Base-by-base conservation (phyloP, 2,888 invertebrate genomes). In the Drosophila peninsularis region DNA sequence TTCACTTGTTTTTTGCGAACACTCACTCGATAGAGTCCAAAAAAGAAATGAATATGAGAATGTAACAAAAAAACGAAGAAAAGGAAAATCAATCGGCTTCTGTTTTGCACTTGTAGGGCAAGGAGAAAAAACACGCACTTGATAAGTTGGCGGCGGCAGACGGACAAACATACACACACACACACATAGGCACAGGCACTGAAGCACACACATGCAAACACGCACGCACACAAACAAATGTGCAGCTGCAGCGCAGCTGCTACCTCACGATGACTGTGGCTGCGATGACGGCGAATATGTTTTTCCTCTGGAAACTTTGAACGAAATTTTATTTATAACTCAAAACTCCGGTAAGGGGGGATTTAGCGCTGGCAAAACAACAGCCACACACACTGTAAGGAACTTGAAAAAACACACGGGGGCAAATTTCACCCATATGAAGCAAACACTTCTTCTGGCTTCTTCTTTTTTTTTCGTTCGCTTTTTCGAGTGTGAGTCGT, bases 241-340 rank as follows among this genome's bases (percentile, higher is more conserved):
- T 80, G 73, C 78, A 68, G 72, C 77, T 75, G 74, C 74, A 85
- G 71, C 69, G 76, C 80, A 89, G 83, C 86, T 78, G 72, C 69
- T 83, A 73, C 62, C 57, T 71, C 66, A 75, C 89, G 88, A 80
- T 75, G 76, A 88, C 85, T 87, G 70, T 80, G 45, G 45, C 56
- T 11, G 45, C 45, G 77, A 9, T 55, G 37, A 62, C 68, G 61
- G 67, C 62, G 32, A 89, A 84, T 75, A 75, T 87, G 81, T 73
- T 75, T 47, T 82, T 64, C 74, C 80, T 82, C 90, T 84, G 81
- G 88, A 87, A 82, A 83, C 83, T 81, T 71, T 80, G 67, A 76
- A 82, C 77, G 58, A 63, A 82, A 83, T 47, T 83, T 90, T 91
- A 90, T 91, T 90, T 90, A 82, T 90, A 91, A 90, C 88, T 82